These are phyloP conservation scores for Catharus minimus DNA, from an alignment of 2,113 vertebrate species.

Conservation along the genomic window DNA sequence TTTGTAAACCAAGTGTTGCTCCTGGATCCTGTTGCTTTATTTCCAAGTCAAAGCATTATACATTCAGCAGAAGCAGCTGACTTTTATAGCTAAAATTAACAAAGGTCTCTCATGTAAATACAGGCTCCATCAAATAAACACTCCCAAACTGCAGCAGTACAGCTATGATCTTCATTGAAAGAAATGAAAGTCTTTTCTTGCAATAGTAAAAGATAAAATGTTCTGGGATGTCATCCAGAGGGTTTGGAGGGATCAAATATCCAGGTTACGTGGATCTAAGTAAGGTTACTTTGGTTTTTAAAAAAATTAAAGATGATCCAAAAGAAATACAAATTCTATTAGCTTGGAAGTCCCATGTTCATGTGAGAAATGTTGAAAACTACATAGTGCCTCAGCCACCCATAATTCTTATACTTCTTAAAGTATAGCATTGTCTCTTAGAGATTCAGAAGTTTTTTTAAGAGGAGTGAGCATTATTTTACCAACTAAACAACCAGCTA, in stretches of 20 bases:
- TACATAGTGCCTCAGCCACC: neutral
- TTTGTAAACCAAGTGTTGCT: neutral
- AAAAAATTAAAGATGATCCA: neutral
- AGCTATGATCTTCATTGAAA: neutral
- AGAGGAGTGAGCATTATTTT: neutral
- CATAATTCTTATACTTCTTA: neutral
- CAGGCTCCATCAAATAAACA: neutral
- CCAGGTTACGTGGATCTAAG: neutral
- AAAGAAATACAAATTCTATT: neutral
- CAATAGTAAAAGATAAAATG: neutral
- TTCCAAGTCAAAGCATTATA: neutral
- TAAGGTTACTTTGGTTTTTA: neutral
- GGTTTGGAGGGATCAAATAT: neutral
- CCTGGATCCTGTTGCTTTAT: neutral
- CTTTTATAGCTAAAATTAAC: neutral
- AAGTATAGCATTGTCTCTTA: neutral
- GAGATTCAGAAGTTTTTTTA: neutral
- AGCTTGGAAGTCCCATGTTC: neutral
- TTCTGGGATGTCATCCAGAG: conserved; percentile 18
- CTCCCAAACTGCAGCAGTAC: neutral
- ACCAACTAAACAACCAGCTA: neutral
- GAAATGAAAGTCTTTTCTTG: neutral
- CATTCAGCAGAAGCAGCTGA: neutral
- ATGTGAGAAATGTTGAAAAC: neutral
- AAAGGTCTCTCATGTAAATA: neutral